Conservation (phyloP, 2,113 vertebrate species). For the Epinephelus cyanopodus region DNA sequence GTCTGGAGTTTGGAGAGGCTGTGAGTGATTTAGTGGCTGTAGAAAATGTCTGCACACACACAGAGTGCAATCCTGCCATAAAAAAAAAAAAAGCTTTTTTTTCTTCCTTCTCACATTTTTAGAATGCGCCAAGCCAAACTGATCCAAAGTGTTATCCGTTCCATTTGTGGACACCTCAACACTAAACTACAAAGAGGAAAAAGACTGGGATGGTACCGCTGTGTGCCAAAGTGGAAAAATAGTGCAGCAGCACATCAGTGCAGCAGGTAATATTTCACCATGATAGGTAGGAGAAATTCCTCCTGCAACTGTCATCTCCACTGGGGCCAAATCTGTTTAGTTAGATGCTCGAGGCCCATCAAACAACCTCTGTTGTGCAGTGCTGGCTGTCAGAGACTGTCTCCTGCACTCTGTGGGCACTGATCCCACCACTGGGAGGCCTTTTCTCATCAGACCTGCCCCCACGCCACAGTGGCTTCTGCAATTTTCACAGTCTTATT, state of each 20-base stretch:
- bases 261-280: slow-evolving; percentile 27
- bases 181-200: slow-evolving; percentile 4
- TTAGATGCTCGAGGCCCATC: slow-evolving; percentile 35
- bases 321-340: slow-evolving; percentile 43
- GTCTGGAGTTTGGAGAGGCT: too few species aligned
- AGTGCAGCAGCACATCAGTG: not conserved
- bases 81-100: not conserved
- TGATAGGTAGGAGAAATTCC: slow-evolving; percentile 14
- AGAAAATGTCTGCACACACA: not conserved
- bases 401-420: slow-evolving; percentile 13
- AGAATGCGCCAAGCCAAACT: not conserved
- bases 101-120: not conserved
- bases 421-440: slow-evolving; percentile 15
- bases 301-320: slow-evolving; percentile 23
- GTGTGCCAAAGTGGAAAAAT: slow-evolving; percentile 12
- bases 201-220: not conserved
- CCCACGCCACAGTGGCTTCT: not conserved
- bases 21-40: not conserved
- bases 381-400: slow-evolving; percentile 40
- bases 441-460: slow-evolving; percentile 25
- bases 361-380: slow-evolving; percentile 41
- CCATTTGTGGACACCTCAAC: not conserved
- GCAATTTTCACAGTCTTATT: slow-evolving; percentile 1
- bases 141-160: not conserved
- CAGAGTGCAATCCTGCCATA: not conserved